Percentiles rank a stretch among this genome's conserved stretches.
Conservation (phyloP, 2,888 invertebrate genomes). For the Timema podura region DNA sequence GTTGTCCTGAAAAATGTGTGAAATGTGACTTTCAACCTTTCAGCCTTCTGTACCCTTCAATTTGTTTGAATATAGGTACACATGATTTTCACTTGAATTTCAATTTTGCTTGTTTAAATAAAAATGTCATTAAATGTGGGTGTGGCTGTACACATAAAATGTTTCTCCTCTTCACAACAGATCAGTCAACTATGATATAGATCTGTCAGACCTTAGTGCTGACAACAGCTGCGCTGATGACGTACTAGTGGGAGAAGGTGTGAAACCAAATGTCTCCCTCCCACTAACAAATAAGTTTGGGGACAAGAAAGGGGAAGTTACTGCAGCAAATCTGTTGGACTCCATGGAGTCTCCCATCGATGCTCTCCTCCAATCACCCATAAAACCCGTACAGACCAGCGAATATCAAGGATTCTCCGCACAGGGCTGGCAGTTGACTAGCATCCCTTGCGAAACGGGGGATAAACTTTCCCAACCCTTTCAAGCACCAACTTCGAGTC, state of each 20-base stretch:
- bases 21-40: too few species aligned
- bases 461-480: slow-evolving; percentile 23
- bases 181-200: slow-evolving; percentile 70
- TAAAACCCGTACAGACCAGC: slow-evolving; percentile 47
- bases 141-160: too few species aligned
- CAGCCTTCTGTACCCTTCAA: too few species aligned
- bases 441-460: slow-evolving; percentile 41
- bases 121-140: too few species aligned
- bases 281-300: slow-evolving; percentile 1
- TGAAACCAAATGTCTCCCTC: slow-evolving; percentile 9
- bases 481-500: neutral
- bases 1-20: too few species aligned
- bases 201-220: slow-evolving; percentile 67
- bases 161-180: too few species aligned
- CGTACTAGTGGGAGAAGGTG: slow-evolving; percentile 14
- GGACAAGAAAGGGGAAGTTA: slow-evolving; percentile 19
- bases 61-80: slow-evolving; percentile 34
- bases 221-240: slow-evolving; percentile 64
- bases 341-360: slow-evolving; percentile 44
- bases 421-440: slow-evolving; percentile 40
- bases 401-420: slow-evolving; percentile 46
- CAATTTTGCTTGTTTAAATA: too few species aligned
- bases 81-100: too few species aligned
- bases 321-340: slow-evolving; percentile 34
- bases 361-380: slow-evolving; percentile 54